Conservation (phyloP, 1,140 invertebrate genomes). For the Portunus trituberculatus region DNA sequence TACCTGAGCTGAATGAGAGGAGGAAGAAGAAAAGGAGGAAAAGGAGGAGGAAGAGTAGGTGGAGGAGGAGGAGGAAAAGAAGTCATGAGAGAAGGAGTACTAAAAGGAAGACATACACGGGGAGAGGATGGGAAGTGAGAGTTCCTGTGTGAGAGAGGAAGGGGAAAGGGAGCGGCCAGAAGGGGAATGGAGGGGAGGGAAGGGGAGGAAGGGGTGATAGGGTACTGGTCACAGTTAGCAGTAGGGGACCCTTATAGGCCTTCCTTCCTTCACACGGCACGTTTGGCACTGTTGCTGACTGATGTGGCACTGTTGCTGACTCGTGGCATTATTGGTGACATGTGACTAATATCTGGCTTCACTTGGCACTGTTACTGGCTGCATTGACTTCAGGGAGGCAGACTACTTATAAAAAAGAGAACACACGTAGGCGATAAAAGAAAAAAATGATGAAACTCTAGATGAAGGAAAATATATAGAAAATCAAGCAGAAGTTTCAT, state of each 20-base stretch:
- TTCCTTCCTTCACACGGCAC: background rate
- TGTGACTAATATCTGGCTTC: background rate
- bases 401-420: no score
- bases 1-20: background rate
- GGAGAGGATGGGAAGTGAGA: no score
- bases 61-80: background rate
- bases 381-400: background rate
- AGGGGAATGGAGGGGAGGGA: background rate
- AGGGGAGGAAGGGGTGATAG: background rate
- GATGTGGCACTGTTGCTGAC: background rate
- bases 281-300: background rate
- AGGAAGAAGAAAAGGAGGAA: background rate
- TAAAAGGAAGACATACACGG: background rate
- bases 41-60: background rate
- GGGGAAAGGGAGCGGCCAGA: no score
- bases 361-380: background rate
- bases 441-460: no score
- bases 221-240: background rate
- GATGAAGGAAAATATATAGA: no score
- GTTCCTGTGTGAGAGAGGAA: no score
- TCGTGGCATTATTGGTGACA: background rate
- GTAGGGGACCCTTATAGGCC: background rate
- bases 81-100: background rate
- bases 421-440: no score
- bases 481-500: no score